phyloP scores from a whole-genome alignment of 2,888 invertebrate genomes.

The Ichneumon xanthorius region DNA sequence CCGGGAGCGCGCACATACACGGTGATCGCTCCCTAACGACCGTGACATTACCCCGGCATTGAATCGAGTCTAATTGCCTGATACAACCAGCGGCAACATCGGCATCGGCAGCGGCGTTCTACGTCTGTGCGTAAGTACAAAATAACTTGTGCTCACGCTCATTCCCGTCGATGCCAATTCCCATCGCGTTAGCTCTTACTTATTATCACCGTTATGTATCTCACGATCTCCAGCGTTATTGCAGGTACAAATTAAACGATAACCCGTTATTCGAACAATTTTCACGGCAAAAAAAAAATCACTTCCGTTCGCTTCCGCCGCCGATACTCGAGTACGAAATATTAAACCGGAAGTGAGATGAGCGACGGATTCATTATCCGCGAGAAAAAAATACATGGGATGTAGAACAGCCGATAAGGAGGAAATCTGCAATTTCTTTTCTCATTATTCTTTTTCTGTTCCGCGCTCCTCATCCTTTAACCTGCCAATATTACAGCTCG shows the following conservation, averaged over 20 bases:
- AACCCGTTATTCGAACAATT: background rate
- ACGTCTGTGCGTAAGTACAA: slow-evolving; percentile 29
- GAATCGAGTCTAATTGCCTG: slow-evolving; percentile 78
- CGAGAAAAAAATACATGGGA: background rate
- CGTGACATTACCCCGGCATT: slow-evolving; percentile 82
- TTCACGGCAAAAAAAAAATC: background rate
- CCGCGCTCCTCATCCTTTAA: background rate
- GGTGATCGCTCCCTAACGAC: slow-evolving; percentile 71
- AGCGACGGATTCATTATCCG: background rate
- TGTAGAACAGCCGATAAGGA: background rate
- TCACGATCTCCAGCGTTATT: background rate
- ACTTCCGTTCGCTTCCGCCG: background rate
- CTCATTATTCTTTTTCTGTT: background rate
- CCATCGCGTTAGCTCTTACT: background rate
- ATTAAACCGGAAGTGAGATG: background rate
- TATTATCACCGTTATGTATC: slow-evolving; percentile 9
- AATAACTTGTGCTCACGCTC: slow-evolving; percentile 17
- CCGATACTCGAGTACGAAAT: background rate
- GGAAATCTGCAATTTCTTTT: background rate
- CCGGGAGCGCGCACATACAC: slow-evolving; percentile 62
- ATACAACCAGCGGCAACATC: slow-evolving; percentile 37
- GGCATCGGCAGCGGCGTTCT: background rate
- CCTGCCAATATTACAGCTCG: background rate
- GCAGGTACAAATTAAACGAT: background rate
- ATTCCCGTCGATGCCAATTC: slow-evolving; percentile 6